These are phyloP conservation scores for Scytalopus superciliaris DNA, from an alignment of 2,113 vertebrate genomes.

Conservation along the genomic window DNA sequence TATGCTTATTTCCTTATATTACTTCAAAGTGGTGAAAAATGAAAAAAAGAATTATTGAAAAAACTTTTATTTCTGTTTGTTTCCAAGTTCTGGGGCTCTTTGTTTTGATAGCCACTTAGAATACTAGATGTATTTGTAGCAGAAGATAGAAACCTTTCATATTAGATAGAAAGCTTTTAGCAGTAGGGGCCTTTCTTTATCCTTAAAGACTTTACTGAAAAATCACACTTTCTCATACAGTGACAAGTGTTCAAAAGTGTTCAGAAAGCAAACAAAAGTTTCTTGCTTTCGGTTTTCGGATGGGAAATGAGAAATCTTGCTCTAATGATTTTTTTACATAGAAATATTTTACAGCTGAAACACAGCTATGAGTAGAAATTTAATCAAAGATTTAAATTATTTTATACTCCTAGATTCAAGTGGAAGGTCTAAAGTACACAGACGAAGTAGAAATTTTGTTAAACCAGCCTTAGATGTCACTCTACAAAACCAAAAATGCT, in stretches of 20 bases:
- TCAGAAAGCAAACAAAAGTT: not conserved
- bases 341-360: not conserved
- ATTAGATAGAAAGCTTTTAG: not conserved
- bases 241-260: too few species aligned
- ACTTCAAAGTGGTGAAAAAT: not conserved
- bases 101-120: not conserved
- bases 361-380: not conserved
- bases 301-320: not conserved
- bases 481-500: not conserved
- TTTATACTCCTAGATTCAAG: not conserved
- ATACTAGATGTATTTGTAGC: not conserved
- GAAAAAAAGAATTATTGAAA: not conserved
- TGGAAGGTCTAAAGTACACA: not conserved
- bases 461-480: not conserved
- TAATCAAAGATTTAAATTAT: not conserved
- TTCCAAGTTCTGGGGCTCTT: not conserved
- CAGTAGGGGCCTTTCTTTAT: not conserved
- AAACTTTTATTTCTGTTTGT: not conserved
- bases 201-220: not conserved
- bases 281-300: not conserved
- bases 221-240: not conserved
- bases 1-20: not conserved
- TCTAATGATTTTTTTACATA: not conserved
- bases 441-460: not conserved
- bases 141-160: not conserved